These are phyloP conservation scores for Hemitrygon akajei DNA, from an alignment of 2,797 vertebrate genomes.

Conservation along the genomic window DNA sequence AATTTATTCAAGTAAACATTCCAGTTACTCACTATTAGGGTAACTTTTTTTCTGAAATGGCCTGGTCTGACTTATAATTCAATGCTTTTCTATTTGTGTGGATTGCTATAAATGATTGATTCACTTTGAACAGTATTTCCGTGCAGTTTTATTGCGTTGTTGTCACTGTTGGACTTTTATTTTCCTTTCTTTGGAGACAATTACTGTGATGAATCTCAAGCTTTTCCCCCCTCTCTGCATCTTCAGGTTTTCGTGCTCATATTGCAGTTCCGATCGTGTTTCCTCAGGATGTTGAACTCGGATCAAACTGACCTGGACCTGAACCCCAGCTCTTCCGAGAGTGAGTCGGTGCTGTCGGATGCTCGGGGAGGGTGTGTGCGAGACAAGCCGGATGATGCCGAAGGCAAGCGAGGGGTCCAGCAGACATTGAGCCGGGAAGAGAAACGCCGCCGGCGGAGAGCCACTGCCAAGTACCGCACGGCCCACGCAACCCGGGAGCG, in stretches of 20 bases:
- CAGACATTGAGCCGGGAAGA: constrained; percentile 76
- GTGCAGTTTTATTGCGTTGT: not conserved
- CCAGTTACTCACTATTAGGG: not conserved
- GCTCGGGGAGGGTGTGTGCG: constrained; percentile 72
- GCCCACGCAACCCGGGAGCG: constrained; percentile 74
- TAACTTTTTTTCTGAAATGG: not conserved
- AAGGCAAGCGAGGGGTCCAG: constrained; percentile 58
- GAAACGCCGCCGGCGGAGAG: constrained; percentile 65
- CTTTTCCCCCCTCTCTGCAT: not conserved
- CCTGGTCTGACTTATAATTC: not conserved
- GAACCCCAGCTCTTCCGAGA: constrained; percentile 59
- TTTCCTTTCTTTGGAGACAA: not conserved
- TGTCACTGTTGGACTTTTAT: not conserved
- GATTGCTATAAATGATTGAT: not conserved
- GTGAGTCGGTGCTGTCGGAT: constrained; percentile 69
- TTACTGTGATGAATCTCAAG: constrained; percentile 3
- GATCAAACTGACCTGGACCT: constrained; percentile 75
- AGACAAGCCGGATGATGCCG: constrained; percentile 69
- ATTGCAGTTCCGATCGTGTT: constrained; percentile 18
- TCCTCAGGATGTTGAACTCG: constrained; percentile 69
- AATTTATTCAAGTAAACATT: not conserved
- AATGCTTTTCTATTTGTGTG: not conserved
- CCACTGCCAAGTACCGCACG: constrained; percentile 68
- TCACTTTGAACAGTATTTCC: not conserved
- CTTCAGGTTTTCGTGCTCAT: not conserved